phyloP scores from a whole-genome alignment of 2,113 vertebrate species.

The Macquaria ambigua region DNA sequence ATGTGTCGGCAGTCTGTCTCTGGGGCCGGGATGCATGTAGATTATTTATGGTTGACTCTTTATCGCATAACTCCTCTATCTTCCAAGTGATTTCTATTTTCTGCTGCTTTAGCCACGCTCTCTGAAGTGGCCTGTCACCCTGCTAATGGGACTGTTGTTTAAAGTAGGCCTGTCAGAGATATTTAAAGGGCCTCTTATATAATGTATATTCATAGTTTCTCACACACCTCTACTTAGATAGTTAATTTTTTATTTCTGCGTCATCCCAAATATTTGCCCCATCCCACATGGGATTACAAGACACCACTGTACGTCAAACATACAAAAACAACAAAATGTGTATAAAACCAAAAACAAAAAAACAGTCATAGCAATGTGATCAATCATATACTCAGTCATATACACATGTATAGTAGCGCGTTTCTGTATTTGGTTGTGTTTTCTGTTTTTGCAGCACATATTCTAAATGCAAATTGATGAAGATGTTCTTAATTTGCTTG shows the following conservation, averaged over 20 bases:
- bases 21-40: neutral
- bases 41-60: constrained; percentile 48
- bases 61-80: constrained; percentile 32
- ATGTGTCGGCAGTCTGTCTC: neutral
- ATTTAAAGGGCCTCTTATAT: neutral
- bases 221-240: neutral
- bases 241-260: neutral
- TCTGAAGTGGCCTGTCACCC: constrained; percentile 11
- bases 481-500: too few species aligned
- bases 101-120: neutral
- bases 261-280: neutral
- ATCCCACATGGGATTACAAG: too few species aligned
- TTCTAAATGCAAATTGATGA: too few species aligned
- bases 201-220: neutral
- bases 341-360: too few species aligned
- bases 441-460: too few species aligned
- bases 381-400: too few species aligned
- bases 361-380: too few species aligned
- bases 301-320: too few species aligned
- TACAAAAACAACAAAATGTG: too few species aligned
- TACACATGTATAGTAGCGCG: too few species aligned
- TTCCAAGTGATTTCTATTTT: constrained; percentile 44
- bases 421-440: too few species aligned
- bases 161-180: neutral
- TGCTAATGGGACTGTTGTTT: neutral